These are phyloP conservation scores for Ahaetulla prasina DNA, from an alignment of 2,113 vertebrate genomes.

Conservation along the genomic window DNA sequence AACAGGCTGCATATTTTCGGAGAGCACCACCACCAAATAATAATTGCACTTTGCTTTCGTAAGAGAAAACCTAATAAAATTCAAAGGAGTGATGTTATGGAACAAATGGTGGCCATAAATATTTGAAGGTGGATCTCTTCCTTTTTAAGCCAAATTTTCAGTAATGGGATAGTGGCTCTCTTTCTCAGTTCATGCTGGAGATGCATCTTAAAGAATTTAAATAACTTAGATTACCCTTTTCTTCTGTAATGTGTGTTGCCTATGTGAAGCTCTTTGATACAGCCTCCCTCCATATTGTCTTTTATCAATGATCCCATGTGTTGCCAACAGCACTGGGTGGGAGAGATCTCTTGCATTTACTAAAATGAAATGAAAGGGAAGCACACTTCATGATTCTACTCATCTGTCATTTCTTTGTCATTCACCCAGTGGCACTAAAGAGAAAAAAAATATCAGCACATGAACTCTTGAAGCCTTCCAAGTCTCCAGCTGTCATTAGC, in stretches of 20 bases:
- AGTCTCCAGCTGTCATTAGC: conserved; percentile 54
- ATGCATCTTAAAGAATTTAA: background rate
- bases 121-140: background rate
- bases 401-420: conserved; percentile 65
- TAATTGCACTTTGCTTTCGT: background rate
- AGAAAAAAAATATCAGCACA: conserved; percentile 52
- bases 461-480: conserved; percentile 48
- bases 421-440: conserved; percentile 53
- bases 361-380: conserved; percentile 49
- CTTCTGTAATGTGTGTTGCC: background rate
- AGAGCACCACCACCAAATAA: accelerated
- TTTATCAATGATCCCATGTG: background rate
- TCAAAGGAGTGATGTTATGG: background rate
- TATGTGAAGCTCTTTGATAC: background rate
- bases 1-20: background rate
- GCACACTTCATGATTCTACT: conserved; percentile 54
- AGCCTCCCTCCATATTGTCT: background rate
- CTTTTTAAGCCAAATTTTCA: background rate
- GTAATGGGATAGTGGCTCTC: background rate
- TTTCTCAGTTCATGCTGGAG: background rate
- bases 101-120: background rate
- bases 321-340: background rate
- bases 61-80: background rate
- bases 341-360: conserved; percentile 30
- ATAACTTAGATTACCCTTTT: background rate